These are phyloP conservation scores for Ectropis grisescens DNA, from an alignment of 1,140 invertebrate species.

Conservation along the genomic window DNA sequence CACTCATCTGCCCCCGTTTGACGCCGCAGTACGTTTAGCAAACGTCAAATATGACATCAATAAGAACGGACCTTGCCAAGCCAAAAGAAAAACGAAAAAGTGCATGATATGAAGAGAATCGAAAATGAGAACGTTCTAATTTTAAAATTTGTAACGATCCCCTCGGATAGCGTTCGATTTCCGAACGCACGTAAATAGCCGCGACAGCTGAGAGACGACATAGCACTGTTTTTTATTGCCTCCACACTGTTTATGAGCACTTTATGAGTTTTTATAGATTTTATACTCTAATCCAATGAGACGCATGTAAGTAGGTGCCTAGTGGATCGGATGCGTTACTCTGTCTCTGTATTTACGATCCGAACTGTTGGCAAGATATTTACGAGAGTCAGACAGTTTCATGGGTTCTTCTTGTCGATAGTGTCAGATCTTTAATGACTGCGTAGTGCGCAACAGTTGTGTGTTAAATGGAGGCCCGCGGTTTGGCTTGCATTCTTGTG, in stretches of 20 bases:
- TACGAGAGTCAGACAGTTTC: no score
- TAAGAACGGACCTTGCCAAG: conserved; percentile 3
- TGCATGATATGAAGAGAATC: conserved; percentile 10
- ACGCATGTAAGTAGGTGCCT: no score
- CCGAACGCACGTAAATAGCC: conserved; percentile 58
- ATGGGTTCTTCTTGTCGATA: no score
- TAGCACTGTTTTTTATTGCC: conserved; percentile 61
- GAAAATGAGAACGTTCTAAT: conserved; percentile 27
- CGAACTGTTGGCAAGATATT: conserved; percentile 25
- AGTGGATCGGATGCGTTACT: conserved; percentile 39
- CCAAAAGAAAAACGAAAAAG: conserved; percentile 12
- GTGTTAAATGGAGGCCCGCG: no score
- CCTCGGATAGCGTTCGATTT: conserved; percentile 55
- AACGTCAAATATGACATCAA: no score
- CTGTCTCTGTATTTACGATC: conserved; percentile 32
- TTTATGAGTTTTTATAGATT: conserved; percentile 61
- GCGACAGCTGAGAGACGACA: conserved; percentile 62
- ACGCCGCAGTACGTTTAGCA: no score
- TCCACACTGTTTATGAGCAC: conserved; percentile 62
- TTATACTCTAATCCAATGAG: conserved; percentile 42
- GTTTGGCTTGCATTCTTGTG: no score
- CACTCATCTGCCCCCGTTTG: no score
- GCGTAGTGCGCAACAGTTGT: no score
- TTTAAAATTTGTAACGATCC: conserved; percentile 37
- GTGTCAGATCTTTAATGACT: no score